phyloP scores from a whole-genome alignment of 2,797 vertebrate genomes.

The Avahi laniger region DNA sequence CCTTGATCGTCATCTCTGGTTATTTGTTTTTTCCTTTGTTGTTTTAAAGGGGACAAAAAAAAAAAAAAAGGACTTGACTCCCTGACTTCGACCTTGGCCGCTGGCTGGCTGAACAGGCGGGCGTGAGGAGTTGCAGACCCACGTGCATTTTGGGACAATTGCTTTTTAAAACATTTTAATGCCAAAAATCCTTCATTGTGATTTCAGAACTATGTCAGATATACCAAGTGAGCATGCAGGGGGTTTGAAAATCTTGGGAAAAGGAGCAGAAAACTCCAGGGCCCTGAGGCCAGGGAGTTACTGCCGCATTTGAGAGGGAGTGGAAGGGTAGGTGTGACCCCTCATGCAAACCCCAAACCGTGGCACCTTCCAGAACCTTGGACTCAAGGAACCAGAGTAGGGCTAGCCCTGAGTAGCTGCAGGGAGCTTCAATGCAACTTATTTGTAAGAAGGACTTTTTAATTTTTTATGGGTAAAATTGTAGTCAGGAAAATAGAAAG shows the following conservation, averaged over 20 bases:
- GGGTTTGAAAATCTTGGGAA: neutral
- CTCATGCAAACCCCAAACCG: neutral
- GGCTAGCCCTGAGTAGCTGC: constrained; percentile 18
- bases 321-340: neutral
- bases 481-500: constrained; percentile 76
- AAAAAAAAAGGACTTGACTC: constrained; percentile 23
- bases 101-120: constrained; percentile 57
- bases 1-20: constrained; percentile 70
- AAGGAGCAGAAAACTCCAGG: neutral
- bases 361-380: neutral
- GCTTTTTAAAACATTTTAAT: constrained; percentile 76
- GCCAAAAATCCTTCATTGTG: constrained; percentile 76
- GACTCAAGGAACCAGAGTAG: neutral
- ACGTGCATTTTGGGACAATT: constrained; percentile 32
- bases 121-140: constrained; percentile 44
- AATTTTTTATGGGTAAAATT: constrained; percentile 29
- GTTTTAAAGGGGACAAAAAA: constrained; percentile 62
- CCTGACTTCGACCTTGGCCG: constrained; percentile 54
- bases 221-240: neutral
- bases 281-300: neutral
- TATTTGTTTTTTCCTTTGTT: constrained; percentile 54
- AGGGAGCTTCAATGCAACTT: neutral
- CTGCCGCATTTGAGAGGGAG: neutral
- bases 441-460: constrained; percentile 50
- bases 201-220: constrained; percentile 9